These are phyloP conservation scores for Byasa hedistus DNA, from an alignment of 2,888 invertebrate genomes.

Conservation along the genomic window DNA sequence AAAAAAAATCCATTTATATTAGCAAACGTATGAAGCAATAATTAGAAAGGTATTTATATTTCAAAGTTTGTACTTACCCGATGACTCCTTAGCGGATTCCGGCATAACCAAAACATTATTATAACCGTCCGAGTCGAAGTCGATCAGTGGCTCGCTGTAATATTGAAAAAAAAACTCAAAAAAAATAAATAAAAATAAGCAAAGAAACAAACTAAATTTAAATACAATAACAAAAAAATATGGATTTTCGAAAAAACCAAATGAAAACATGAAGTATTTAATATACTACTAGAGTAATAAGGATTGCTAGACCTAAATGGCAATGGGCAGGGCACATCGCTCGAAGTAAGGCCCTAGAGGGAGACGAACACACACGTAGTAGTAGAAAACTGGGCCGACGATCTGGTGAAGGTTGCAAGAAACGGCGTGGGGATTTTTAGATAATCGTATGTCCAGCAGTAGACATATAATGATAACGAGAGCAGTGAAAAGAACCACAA, in stretches of 20 bases:
- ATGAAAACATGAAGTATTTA: too few species aligned
- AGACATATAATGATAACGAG: too few species aligned
- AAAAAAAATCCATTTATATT: neutral
- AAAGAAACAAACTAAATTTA: neutral
- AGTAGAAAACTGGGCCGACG: too few species aligned
- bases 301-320: constrained; percentile 1
- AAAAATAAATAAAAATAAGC: constrained; percentile 31
- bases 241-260: too few species aligned
- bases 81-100: constrained; percentile 65
- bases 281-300: too few species aligned
- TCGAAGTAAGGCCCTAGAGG: too few species aligned
- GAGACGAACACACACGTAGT: too few species aligned
- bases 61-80: constrained; percentile 50
- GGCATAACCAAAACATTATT: constrained; percentile 70
- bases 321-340: neutral
- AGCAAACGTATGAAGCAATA: constrained; percentile 6
- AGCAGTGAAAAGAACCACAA: too few species aligned
- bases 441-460: too few species aligned
- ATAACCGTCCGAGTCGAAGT: constrained; percentile 73
- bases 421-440: too few species aligned
- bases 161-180: constrained; percentile 38
- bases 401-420: too few species aligned
- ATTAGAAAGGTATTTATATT: neutral
- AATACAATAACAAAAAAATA: neutral
- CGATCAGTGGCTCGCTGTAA: constrained; percentile 68